Evolutionary conservation across 2,113 vertebrate genomes (phyloP), one percentile per base, ranked within the genome.

Genomic region (Trogon surrucura): DNA sequence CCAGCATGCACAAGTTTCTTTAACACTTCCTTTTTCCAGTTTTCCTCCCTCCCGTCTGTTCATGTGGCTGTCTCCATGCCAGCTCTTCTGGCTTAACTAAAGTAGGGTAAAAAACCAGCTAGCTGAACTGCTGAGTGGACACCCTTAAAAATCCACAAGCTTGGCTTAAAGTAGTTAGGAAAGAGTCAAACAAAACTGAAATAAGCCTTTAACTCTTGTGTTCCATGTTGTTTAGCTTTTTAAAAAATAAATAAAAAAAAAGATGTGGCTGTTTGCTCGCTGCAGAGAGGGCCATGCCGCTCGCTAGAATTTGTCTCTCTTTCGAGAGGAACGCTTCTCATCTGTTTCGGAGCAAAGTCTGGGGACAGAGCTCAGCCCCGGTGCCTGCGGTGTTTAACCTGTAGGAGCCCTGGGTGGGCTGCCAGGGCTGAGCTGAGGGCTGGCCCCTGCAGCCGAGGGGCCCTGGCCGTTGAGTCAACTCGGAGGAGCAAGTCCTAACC

Each of bases 391-490:
- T 27, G 6, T n/a, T 54, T 27, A 38, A 29, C 10, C 44, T 1
- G 34, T 41, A 4, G 18, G 20, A 57, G 48, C 9, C 13, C 4
- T 1, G 0, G 10, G 15, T 11, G 3, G 23, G 1, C 50, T 71
- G 44, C 56, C n/a, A 32, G 56, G 16, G 29, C 41, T 30, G 25
- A 51, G 54, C 48, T 4, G 0, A 30, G 74, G 83, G 44, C 71
- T 54, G 66, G 61, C 5, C 4, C 6, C 69, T 36, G n/a, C 48
- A 22, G 32, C 19, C 16, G 12, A 62, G 41, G 36, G 32, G 19
- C 44, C 19, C 9, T 26, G n/a, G 44, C 22, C 13, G 11, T 58
- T 30, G 22, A 29, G 27, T 83, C 60, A 38, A 3, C 44, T 16
- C 0, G 0, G 38, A 70, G 51, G 26, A 91, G 29, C 62, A 36